These are phyloP conservation scores for Gibbula magus DNA, from an alignment of 2,888 invertebrate genomes.

Conservation along the genomic window DNA sequence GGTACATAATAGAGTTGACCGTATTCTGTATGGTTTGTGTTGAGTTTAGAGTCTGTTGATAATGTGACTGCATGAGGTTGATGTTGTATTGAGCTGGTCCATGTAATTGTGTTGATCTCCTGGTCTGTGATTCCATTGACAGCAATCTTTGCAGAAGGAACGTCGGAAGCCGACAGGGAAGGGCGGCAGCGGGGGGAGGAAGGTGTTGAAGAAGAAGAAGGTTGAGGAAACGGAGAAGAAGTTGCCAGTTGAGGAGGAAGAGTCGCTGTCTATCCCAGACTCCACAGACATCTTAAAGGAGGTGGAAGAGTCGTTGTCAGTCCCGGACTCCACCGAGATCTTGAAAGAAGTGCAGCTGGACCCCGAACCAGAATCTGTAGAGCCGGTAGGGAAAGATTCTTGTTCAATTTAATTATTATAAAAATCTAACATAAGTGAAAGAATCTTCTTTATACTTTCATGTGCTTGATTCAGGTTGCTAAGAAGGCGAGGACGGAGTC, in stretches of 20 bases:
- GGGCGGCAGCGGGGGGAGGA: not conserved
- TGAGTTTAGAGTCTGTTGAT: no score
- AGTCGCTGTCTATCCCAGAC: not conserved
- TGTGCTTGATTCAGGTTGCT: not conserved
- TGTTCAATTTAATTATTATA: no score
- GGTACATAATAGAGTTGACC: no score
- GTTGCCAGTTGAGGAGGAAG: not conserved
- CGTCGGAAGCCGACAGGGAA: not conserved
- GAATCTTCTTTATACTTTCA: not conserved
- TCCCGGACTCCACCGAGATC: not conserved
- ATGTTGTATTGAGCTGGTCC: no score
- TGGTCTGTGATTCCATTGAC: not conserved
- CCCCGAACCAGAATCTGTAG: not conserved
- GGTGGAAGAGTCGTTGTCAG: not conserved
- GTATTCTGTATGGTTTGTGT: no score
- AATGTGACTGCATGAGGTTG: no score
- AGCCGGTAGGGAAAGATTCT: not conserved
- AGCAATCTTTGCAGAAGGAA: slow-evolving; percentile 9
- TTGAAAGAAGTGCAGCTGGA: not conserved
- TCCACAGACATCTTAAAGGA: not conserved
- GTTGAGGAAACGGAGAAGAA: not conserved
- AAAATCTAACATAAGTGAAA: no score
- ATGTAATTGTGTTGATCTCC: not conserved
- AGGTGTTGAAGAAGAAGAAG: not conserved
- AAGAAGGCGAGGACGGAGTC: not conserved